A percentile compares a stretch with the other conserved stretches of the same genome.
Evolutionary conservation across 2,888 invertebrate genomes (phyloP).

Genomic region (Nasonia oneida): DNA sequence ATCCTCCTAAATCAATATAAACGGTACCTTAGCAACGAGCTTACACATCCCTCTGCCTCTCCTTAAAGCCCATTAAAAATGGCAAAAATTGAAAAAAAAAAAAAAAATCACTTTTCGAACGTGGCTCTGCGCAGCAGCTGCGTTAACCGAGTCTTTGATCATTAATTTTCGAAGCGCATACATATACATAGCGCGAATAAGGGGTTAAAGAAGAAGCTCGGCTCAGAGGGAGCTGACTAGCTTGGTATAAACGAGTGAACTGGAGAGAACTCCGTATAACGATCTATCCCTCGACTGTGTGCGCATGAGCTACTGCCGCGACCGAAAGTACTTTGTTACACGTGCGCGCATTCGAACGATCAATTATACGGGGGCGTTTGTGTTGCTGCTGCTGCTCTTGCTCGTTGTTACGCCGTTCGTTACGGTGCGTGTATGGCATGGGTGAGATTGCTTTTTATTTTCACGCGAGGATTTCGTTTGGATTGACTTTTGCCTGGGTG

Average conservation of each 20-base stretch:
- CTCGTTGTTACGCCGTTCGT: not conserved
- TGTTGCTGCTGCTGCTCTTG: constrained; percentile 7
- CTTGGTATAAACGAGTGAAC: not conserved
- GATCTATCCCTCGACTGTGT: not conserved
- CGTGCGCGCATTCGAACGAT: constrained; percentile 17
- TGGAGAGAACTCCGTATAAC: not conserved
- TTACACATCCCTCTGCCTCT: too few species aligned
- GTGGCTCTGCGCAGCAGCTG: not conserved
- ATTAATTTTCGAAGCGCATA: not conserved
- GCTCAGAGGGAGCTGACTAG: not conserved
- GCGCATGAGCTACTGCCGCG: not conserved
- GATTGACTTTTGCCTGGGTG: too few species aligned
- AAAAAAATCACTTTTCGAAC: not conserved
- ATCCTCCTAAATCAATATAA: too few species aligned
- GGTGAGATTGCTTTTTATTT: not conserved
- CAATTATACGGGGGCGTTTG: constrained; percentile 38
- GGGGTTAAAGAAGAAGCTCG: constrained; percentile 9
- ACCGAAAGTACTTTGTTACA: constrained; percentile 4
- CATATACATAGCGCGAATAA: not conserved
- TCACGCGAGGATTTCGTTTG: too few species aligned
- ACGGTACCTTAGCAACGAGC: too few species aligned
- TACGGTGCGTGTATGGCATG: not conserved
- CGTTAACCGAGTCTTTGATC: constrained; percentile 5
- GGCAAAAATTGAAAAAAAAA: not conserved
- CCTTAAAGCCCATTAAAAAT: too few species aligned